Evolutionary conservation across 2,888 invertebrate genomes (phyloP).

Genomic region (Mimumesa dahlbomi): DNA sequence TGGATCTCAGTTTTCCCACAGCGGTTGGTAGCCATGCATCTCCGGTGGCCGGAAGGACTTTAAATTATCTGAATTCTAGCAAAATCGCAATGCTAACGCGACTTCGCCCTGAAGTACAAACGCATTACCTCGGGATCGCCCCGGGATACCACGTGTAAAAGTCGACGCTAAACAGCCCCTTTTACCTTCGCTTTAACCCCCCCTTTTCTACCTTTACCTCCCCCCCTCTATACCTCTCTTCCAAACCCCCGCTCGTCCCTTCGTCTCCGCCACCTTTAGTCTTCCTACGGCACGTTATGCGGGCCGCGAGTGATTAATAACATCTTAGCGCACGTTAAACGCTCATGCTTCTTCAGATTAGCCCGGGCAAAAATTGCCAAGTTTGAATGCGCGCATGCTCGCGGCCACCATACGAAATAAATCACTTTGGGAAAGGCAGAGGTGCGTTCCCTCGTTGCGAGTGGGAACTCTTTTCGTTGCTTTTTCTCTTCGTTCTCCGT

Average conservation of each 20-base stretch:
- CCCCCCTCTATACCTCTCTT: too few species aligned
- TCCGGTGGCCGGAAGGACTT: conserved; percentile 16
- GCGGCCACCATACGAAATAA: conserved; percentile 61
- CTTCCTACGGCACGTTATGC: conserved; percentile 37
- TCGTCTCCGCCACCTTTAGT: conserved; percentile 36
- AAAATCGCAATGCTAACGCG: conserved; percentile 45
- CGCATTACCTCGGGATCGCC: conserved; percentile 42
- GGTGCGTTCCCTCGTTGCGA: conserved; percentile 44
- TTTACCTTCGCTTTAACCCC: conserved; percentile 27
- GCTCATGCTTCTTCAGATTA: conserved; percentile 67
- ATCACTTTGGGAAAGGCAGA: conserved; percentile 60
- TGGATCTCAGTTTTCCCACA: too few species aligned
- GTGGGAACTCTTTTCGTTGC: too few species aligned
- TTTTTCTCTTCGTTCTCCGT: too few species aligned
- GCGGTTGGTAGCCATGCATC: background rate
- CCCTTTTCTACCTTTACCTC: too few species aligned
- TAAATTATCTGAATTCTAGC: conserved; percentile 55
- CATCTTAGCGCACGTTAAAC: conserved; percentile 66
- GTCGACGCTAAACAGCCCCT: conserved; percentile 56
- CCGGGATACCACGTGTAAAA: conserved; percentile 56
- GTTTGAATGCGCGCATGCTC: conserved; percentile 60
- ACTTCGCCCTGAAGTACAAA: conserved; percentile 25
- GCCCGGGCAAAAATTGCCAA: conserved; percentile 61
- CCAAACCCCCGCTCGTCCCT: too few species aligned
- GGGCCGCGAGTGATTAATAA: conserved; percentile 63